Evolutionary conservation across 2,113 vertebrate genomes (phyloP).

Genomic region (Balaeniceps rex): DNA sequence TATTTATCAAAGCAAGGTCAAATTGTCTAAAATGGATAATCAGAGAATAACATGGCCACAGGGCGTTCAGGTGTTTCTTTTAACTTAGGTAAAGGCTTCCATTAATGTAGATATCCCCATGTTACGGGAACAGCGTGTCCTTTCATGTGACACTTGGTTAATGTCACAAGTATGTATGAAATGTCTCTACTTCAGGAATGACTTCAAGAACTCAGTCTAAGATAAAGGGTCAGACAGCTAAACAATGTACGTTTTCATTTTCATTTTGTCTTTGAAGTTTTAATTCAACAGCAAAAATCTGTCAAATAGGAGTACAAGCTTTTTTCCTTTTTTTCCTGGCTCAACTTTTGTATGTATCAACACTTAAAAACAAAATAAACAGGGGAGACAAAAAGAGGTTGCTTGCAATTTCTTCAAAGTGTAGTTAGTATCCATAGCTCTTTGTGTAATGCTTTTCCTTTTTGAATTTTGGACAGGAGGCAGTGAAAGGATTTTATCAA

Average conservation of each 20-base stretch:
- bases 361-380: background rate
- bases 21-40: background rate
- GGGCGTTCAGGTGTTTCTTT: conserved; percentile 8
- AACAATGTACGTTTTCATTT: background rate
- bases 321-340: background rate
- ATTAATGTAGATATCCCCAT: background rate
- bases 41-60: background rate
- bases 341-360: background rate
- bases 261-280: background rate
- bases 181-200: background rate
- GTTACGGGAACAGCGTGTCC: background rate
- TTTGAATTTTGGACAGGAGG: background rate
- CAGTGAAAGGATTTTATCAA: background rate
- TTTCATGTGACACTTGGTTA: background rate
- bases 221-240: background rate
- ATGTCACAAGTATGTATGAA: background rate
- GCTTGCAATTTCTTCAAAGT: background rate
- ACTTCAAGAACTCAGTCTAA: background rate
- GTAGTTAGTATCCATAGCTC: background rate
- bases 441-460: background rate
- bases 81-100: background rate
- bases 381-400: background rate
- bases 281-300: background rate
- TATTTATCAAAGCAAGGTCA: background rate
- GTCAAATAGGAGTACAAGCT: background rate